phyloP scores from a whole-genome alignment of 2,113 vertebrate species.

The Proterorhinus semilunaris region DNA sequence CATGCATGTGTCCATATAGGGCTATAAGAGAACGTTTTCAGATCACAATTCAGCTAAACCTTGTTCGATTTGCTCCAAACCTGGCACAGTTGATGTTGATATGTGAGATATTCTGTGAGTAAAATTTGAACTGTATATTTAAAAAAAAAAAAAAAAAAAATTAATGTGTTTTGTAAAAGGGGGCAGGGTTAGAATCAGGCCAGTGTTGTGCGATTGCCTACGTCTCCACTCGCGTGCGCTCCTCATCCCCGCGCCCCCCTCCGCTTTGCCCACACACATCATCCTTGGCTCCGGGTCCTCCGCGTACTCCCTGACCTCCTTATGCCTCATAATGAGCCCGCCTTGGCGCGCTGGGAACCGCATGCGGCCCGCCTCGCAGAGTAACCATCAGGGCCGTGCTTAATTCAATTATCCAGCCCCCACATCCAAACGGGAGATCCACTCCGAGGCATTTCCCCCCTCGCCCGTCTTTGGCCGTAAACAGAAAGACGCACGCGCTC shows the following conservation, averaged over 20 bases:
- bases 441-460: conserved; percentile 32
- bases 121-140: too few species aligned
- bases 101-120: too few species aligned
- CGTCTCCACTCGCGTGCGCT: not conserved
- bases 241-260: not conserved
- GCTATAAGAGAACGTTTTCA: too few species aligned
- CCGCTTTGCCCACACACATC: not conserved
- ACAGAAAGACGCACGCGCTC: conserved; percentile 21
- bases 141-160: too few species aligned
- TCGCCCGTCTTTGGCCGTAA: conserved; percentile 16
- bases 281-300: not conserved
- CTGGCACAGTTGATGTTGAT: too few species aligned
- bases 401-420: conserved; percentile 64
- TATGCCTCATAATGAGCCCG: conserved; percentile 43
- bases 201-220: too few species aligned
- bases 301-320: conserved; percentile 33
- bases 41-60: too few species aligned
- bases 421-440: conserved; percentile 44
- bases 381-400: conserved; percentile 38
- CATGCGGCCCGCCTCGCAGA: conserved; percentile 10
- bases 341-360: conserved; percentile 24
- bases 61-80: too few species aligned
- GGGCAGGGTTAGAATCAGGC: too few species aligned
- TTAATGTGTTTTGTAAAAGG: too few species aligned
- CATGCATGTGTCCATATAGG: too few species aligned